A percentile compares a stretch with the other conserved stretches of the same genome.
Conservation (phyloP, 2,888 invertebrate genomes). For the Abrostola tripartita region DNA sequence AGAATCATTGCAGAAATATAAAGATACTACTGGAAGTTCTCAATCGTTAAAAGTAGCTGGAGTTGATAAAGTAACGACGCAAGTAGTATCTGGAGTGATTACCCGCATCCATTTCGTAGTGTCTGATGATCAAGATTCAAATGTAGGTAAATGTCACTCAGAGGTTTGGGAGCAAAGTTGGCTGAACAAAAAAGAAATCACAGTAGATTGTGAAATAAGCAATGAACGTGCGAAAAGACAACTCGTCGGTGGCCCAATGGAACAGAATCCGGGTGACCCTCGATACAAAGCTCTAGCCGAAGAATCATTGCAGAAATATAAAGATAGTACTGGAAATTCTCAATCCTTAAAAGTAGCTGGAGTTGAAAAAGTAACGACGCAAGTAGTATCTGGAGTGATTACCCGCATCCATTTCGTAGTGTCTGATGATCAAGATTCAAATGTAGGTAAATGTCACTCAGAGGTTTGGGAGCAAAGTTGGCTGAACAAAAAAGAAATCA, state of each 20-base stretch:
- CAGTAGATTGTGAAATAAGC: too few species aligned
- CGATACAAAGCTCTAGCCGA: slow-evolving; percentile 24
- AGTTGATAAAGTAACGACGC: too few species aligned
- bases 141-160: too few species aligned
- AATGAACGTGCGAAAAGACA: too few species aligned
- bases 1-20: slow-evolving; percentile 53
- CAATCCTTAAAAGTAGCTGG: too few species aligned
- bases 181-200: too few species aligned
- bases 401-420: slow-evolving; percentile 3
- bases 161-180: too few species aligned
- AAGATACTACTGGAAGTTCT: slow-evolving; percentile 15
- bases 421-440: neutral
- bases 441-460: neutral
- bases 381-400: slow-evolving; percentile 2
- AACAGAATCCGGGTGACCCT: slow-evolving; percentile 38
- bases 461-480: slow-evolving; percentile 47
- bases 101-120: too few species aligned
- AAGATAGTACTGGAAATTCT: too few species aligned
- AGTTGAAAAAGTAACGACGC: neutral
- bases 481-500: slow-evolving; percentile 36
- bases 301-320: slow-evolving; percentile 10
- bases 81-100: too few species aligned
- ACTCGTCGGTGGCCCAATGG: too few species aligned
- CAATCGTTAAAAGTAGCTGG: slow-evolving; percentile 18
- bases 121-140: too few species aligned